These are phyloP conservation scores for Syrmaticus mikado DNA, from an alignment of 2,113 vertebrate species.

Conservation along the genomic window DNA sequence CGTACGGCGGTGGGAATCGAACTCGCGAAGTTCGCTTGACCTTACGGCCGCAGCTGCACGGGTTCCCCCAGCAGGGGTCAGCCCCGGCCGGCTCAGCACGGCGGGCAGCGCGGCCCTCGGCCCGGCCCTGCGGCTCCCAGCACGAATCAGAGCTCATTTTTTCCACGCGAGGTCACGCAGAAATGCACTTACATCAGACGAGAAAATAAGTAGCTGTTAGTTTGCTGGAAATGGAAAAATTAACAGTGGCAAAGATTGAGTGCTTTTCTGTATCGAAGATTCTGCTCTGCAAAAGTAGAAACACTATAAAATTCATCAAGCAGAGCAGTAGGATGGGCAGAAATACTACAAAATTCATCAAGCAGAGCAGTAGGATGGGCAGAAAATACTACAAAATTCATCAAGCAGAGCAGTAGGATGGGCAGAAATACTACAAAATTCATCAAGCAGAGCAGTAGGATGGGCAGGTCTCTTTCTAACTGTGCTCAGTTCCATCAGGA, in stretches of 20 bases:
- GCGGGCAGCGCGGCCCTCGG: neutral
- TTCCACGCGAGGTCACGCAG: neutral
- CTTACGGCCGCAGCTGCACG: accelerated
- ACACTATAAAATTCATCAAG: accelerated
- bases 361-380: accelerated
- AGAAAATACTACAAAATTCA: accelerated
- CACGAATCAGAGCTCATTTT: neutral
- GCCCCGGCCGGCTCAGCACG: neutral
- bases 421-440: accelerated
- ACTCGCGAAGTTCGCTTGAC: accelerated
- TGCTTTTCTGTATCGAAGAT: neutral
- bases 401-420: accelerated
- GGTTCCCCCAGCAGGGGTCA: conserved; percentile 28
- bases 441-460: accelerated
- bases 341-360: accelerated
- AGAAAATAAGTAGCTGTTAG: neutral
- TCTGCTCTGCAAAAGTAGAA: neutral
- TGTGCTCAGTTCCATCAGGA: accelerated
- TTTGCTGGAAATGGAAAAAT: neutral
- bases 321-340: accelerated
- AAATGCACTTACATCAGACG: no score
- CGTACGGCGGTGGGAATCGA: neutral
- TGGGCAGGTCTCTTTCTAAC: neutral
- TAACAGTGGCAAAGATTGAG: neutral
- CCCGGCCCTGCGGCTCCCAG: neutral